A percentile compares a stretch with the other conserved stretches of the same genome.
phyloP scores from a whole-genome alignment of 1,140 invertebrate genomes.

The Bombus confusus region DNA sequence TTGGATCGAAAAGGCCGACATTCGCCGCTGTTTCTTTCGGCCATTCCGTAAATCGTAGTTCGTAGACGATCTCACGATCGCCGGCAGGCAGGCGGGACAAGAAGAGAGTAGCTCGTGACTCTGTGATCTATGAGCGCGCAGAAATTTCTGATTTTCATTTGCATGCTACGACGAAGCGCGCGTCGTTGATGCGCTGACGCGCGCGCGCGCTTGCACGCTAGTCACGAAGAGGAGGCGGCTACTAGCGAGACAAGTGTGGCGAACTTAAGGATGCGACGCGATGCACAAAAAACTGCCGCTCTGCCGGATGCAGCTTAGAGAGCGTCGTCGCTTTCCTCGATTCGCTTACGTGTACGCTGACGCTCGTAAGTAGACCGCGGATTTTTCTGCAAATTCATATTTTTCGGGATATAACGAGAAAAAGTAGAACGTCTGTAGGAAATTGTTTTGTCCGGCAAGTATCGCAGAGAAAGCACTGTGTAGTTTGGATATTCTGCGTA shows the following conservation, averaged over 20 bases:
- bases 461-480: too few species aligned
- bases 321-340: conserved; percentile 38
- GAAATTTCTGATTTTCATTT: conserved; percentile 46
- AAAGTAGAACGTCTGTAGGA: too few species aligned
- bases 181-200: neutral
- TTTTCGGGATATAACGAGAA: too few species aligned
- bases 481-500: too few species aligned
- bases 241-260: conserved; percentile 60
- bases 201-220: neutral
- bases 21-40: neutral
- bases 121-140: conserved; percentile 5
- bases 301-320: conserved; percentile 74
- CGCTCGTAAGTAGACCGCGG: too few species aligned
- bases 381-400: too few species aligned
- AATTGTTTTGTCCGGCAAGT: too few species aligned
- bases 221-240: conserved; percentile 26
- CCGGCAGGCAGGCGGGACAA: too few species aligned
- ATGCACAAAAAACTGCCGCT: conserved; percentile 67
- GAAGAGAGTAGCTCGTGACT: neutral
- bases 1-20: too few species aligned
- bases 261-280: conserved; percentile 68
- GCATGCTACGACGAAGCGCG: neutral
- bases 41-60: too few species aligned
- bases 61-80: neutral
- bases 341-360: neutral